Percentiles rank a stretch among this genome's conserved stretches.
Conservation (phyloP, 1,140 invertebrate species). For the Zophobas morio region DNA sequence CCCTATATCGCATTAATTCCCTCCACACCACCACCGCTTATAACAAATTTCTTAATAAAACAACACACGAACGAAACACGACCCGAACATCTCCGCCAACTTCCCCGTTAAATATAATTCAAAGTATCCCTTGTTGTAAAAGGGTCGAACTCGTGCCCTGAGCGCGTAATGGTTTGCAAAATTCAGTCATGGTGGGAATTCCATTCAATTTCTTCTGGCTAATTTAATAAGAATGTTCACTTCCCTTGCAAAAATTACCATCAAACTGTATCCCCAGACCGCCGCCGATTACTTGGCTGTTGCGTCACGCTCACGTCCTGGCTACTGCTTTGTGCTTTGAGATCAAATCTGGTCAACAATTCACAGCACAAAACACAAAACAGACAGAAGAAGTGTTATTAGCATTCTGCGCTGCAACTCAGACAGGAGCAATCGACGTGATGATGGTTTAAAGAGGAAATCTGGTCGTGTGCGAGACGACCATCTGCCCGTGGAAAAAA, state of each 20-base stretch:
- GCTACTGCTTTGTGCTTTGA: conserved; percentile 29
- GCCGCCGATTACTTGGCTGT: conserved; percentile 4
- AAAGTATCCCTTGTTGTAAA: background rate
- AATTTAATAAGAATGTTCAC: conserved; percentile 11
- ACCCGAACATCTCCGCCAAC: background rate
- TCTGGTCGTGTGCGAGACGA: conserved; percentile 33
- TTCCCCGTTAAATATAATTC: background rate
- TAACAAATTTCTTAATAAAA: no score
- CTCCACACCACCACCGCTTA: no score
- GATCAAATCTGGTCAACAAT: conserved; percentile 31
- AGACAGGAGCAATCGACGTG: conserved; percentile 28
- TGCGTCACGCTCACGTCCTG: conserved; percentile 27
- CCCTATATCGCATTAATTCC: no score
- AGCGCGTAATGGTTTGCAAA: background rate
- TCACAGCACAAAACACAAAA: conserved; percentile 25
- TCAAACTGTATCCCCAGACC: background rate
- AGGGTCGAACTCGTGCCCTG: background rate
- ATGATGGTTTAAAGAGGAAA: conserved; percentile 33
- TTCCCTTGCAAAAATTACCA: conserved; percentile 2
- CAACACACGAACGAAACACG: no score
- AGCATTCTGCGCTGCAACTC: conserved; percentile 20
- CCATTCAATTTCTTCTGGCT: background rate
- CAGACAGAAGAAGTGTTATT: conserved; percentile 23
- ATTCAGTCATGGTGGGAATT: background rate
- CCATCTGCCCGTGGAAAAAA: conserved; percentile 23